Evolutionary conservation across 2,113 vertebrate genomes (phyloP).

Genomic region (Proterorhinus semilunaris): DNA sequence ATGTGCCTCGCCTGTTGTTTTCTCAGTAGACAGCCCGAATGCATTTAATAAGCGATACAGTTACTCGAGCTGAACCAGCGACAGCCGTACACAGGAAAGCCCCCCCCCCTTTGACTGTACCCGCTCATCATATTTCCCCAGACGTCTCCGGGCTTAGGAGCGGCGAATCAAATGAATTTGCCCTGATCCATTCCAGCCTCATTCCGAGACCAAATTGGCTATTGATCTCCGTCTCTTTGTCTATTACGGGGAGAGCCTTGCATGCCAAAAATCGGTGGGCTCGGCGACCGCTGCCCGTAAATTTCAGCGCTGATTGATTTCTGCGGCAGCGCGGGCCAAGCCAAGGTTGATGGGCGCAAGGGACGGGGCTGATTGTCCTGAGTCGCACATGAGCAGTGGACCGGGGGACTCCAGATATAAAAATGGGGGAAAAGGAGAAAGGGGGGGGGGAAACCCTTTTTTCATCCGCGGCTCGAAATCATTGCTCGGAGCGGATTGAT

Average conservation of each 20-base stretch:
- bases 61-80: slow-evolving; percentile 20
- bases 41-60: slow-evolving; percentile 1
- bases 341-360: slow-evolving; percentile 45
- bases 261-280: slow-evolving; percentile 62
- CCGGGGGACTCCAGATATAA: slow-evolving; percentile 30
- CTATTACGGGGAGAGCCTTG: slow-evolving; percentile 63
- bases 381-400: slow-evolving; percentile 58
- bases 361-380: slow-evolving; percentile 53
- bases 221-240: slow-evolving; percentile 75
- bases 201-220: slow-evolving; percentile 75
- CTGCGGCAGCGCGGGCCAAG: slow-evolving; percentile 37
- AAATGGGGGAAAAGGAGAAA: slow-evolving; percentile 37
- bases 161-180: slow-evolving; percentile 61
- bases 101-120: slow-evolving; percentile 20
- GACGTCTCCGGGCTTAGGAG: slow-evolving; percentile 22
- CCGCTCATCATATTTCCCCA: slow-evolving; percentile 44
- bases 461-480: slow-evolving; percentile 44
- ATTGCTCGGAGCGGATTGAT: slow-evolving; percentile 46
- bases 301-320: slow-evolving; percentile 73
- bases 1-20: neutral
- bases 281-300: slow-evolving; percentile 49
- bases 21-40: too few relatives aligned
- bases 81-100: slow-evolving; percentile 23
- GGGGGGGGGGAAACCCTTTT: slow-evolving; percentile 43
- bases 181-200: slow-evolving; percentile 56